These are phyloP conservation scores for Platalea minor DNA, from an alignment of 2,797 vertebrate genomes.

Conservation along the genomic window DNA sequence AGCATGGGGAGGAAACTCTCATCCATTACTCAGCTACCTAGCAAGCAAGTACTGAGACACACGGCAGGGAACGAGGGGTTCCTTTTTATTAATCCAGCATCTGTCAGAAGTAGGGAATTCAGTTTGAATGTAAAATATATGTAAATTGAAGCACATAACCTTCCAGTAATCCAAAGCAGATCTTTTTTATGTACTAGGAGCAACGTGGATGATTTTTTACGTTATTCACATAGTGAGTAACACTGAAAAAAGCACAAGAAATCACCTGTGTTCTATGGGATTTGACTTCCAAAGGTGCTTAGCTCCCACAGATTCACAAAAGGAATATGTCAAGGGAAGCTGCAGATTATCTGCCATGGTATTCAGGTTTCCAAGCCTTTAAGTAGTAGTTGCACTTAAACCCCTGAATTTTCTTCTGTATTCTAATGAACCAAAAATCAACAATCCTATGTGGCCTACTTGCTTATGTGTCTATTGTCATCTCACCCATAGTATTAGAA, in stretches of 20 bases:
- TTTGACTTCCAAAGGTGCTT: not conserved
- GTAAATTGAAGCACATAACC: not conserved
- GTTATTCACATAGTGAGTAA: not conserved
- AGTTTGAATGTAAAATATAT: not conserved
- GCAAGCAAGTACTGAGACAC: not conserved
- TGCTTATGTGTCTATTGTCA: not conserved
- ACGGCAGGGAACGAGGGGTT: fast-evolving
- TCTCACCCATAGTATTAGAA: not conserved
- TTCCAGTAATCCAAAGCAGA: not conserved
- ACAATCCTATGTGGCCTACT: not conserved
- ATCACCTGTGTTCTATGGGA: not conserved
- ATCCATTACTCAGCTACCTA: not conserved
- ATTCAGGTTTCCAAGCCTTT: not conserved
- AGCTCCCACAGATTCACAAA: fast-evolving
- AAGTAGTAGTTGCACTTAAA: not conserved
- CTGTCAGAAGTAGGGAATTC: not conserved
- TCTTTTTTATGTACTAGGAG: not conserved
- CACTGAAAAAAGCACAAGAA: not conserved
- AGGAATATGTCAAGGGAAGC: not conserved
- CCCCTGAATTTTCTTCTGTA: not conserved
- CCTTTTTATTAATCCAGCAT: not conserved
- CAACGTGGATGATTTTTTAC: not conserved
- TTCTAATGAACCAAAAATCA: not conserved
- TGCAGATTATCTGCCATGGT: not conserved
- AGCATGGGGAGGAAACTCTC: not conserved